Evolutionary conservation across 2,113 vertebrate species (phyloP).

Genomic region (Danio rerio): DNA sequence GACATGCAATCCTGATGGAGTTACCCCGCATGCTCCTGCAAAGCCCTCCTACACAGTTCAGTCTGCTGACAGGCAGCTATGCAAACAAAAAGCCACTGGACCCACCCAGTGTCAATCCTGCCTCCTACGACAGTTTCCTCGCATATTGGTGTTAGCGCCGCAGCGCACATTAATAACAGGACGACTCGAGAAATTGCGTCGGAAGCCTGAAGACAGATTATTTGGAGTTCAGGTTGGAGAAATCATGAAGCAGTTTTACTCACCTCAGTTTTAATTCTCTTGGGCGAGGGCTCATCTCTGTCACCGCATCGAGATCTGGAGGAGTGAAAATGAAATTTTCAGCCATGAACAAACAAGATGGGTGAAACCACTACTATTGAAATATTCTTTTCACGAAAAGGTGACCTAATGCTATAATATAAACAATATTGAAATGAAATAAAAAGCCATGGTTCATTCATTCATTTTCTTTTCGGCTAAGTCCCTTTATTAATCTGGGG

Average conservation of each 20-base stretch:
- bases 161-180: neutral
- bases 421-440: too few species aligned
- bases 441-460: too few species aligned
- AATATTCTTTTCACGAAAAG: neutral
- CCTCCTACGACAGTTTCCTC: slow-evolving; percentile 41
- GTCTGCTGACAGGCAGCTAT: slow-evolving; percentile 55
- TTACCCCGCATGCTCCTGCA: slow-evolving; percentile 44
- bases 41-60: slow-evolving; percentile 53
- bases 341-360: neutral
- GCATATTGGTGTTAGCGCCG: slow-evolving; percentile 31
- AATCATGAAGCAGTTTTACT: slow-evolving; percentile 12
- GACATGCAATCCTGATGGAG: slow-evolving; percentile 52
- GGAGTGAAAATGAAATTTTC: neutral
- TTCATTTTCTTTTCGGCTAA: too few species aligned
- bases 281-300: slow-evolving; percentile 86
- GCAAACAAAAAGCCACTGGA: slow-evolving; percentile 56
- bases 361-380: neutral
- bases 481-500: too few species aligned
- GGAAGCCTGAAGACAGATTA: neutral
- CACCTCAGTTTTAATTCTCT: slow-evolving; percentile 91
- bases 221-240: neutral
- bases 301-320: slow-evolving; percentile 81
- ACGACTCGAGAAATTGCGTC: neutral
- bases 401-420: neutral
- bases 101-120: slow-evolving; percentile 53